Conservation (phyloP, 2,797 vertebrate genomes). For the Brachyrhaphis roseni region DNA sequence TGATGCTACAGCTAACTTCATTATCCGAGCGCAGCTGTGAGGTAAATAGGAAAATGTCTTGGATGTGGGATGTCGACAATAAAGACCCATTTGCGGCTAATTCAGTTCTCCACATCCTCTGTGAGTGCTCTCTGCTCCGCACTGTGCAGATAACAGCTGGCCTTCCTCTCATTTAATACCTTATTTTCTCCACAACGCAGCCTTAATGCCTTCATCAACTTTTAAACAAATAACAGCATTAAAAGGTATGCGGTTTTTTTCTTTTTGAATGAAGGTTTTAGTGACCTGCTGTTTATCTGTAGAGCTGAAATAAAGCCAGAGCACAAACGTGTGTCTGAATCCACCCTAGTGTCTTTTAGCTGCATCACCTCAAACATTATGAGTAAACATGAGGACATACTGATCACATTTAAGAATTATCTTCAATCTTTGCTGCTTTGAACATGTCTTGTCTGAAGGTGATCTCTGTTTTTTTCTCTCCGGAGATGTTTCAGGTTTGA, state of each 20-base stretch:
- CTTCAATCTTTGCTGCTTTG: neutral
- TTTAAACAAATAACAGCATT: conserved; percentile 34
- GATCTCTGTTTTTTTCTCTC: neutral
- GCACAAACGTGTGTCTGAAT: neutral
- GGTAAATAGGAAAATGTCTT: conserved; percentile 38
- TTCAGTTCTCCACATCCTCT: conserved; percentile 33
- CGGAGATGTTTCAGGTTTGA: no score
- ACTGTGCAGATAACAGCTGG: conserved; percentile 28
- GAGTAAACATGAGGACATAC: neutral
- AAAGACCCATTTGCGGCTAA: conserved; percentile 35
- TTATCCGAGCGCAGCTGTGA: conserved; percentile 15
- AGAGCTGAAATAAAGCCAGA: neutral
- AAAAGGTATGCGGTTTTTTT: conserved; percentile 5
- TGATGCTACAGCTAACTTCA: conserved; percentile 23
- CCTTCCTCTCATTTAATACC: conserved; percentile 43
- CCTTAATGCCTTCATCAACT: conserved; percentile 50
- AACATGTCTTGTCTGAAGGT: neutral
- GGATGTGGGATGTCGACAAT: conserved; percentile 20
- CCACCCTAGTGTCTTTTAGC: neutral
- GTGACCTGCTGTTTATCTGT: neutral
- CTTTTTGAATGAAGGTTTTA: neutral
- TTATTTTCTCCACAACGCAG: conserved; percentile 39
- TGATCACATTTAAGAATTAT: neutral
- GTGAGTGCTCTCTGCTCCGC: conserved; percentile 19
- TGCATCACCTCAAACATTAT: neutral